phyloP scores from a whole-genome alignment of 2,113 vertebrate genomes.

The Mungos mungo region DNA sequence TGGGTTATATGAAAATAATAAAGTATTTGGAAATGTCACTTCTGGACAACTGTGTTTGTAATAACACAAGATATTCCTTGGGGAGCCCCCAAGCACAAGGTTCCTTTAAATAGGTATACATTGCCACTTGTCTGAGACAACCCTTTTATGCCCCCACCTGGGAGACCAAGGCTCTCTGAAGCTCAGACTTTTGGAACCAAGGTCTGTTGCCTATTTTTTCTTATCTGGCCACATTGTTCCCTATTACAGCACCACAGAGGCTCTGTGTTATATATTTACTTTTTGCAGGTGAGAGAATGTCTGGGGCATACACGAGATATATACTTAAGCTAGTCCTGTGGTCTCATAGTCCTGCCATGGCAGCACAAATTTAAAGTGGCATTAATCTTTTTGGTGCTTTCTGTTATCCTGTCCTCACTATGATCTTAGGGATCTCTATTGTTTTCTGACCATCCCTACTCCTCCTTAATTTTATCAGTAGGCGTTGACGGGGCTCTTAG shows the following conservation, averaged over 20 bases:
- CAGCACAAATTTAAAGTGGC: background rate
- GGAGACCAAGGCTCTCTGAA: background rate
- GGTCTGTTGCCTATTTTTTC: background rate
- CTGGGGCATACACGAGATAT: background rate
- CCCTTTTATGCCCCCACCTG: background rate
- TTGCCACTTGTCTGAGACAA: background rate
- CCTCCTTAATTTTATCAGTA: background rate
- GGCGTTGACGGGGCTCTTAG: background rate
- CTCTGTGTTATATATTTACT: background rate
- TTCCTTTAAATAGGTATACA: background rate
- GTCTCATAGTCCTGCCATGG: background rate
- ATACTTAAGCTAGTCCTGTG: background rate
- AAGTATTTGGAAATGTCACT: background rate
- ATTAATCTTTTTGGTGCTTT: background rate
- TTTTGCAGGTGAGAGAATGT: background rate
- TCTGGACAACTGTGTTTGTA: background rate
- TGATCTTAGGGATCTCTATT: background rate
- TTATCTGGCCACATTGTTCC: background rate
- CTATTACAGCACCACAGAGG: background rate
- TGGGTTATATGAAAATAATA: slow-evolving; percentile 40
- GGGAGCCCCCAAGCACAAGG: background rate
- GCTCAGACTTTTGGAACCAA: background rate
- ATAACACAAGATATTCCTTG: background rate
- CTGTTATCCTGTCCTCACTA: background rate
- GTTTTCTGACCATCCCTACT: background rate